Conservation (phyloP, 1,140 invertebrate genomes). For the Solenopsis fugax region DNA sequence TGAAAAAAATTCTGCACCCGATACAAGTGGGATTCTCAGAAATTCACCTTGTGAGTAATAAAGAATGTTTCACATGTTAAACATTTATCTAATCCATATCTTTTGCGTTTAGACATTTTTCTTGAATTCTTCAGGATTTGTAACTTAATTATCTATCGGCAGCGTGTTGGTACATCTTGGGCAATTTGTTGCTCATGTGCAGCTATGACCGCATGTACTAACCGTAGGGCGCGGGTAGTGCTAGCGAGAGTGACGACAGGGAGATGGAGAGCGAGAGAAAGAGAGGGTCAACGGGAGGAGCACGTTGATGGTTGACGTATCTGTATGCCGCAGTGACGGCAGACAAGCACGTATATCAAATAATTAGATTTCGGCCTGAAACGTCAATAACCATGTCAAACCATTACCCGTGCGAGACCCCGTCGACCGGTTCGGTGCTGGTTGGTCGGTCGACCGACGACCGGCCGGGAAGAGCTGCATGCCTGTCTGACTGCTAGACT, state of each 20-base stretch:
- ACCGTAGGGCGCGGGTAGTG: conserved; percentile 29
- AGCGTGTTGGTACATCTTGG: neutral
- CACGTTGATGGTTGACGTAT: conserved; percentile 76
- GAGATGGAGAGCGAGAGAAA: neutral
- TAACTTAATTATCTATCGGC: neutral
- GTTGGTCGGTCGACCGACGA: conserved; percentile 66
- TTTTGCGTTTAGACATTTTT: neutral
- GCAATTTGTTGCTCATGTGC: conserved; percentile 38
- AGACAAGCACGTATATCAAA: conserved; percentile 84
- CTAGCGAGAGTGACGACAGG: neutral
- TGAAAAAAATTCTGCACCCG: neutral
- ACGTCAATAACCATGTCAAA: conserved; percentile 87
- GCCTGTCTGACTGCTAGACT: conserved; percentile 68
- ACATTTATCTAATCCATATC: neutral
- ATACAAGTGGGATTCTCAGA: neutral
- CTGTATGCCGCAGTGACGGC: conserved; percentile 75
- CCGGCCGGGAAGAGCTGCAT: conserved; percentile 65
- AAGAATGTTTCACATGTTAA: neutral
- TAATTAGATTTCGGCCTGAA: conserved; percentile 86
- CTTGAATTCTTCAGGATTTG: neutral
- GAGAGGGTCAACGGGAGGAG: conserved; percentile 56
- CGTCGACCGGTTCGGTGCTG: conserved; percentile 79
- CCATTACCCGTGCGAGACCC: conserved; percentile 83
- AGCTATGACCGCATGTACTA: conserved; percentile 1
- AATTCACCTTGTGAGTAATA: neutral